A percentile compares a stretch with the other conserved stretches of the same genome.
Conservation (phyloP, 2,113 vertebrate species). For the Himantopus leucocephalus region DNA sequence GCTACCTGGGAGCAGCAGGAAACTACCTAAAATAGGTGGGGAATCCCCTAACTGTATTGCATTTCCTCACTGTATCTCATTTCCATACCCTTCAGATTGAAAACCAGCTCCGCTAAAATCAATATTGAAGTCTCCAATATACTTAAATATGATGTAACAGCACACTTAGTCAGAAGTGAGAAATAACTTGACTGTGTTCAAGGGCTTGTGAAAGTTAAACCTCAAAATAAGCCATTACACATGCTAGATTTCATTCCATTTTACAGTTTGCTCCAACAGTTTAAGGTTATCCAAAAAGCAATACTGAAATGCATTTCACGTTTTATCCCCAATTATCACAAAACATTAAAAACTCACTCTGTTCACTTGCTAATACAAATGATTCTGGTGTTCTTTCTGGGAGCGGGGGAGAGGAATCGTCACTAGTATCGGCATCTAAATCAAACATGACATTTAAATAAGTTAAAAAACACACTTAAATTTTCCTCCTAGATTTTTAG, state of each 20-base stretch:
- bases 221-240: neutral
- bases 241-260: neutral
- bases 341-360: conserved; percentile 73
- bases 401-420: conserved; percentile 89
- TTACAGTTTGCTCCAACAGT: neutral
- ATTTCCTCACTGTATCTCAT: neutral
- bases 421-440: conserved; percentile 87
- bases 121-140: neutral
- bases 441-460: conserved; percentile 61
- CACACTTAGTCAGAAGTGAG: neutral
- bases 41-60: neutral
- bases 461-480: neutral
- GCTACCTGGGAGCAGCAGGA: neutral
- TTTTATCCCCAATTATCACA: neutral
- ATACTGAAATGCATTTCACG: neutral
- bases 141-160: neutral
- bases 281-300: neutral
- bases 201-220: neutral
- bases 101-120: neutral
- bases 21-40: neutral
- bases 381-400: conserved; percentile 93
- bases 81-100: neutral
- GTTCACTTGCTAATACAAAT: conserved; percentile 90
- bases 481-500: neutral
- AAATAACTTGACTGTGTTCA: neutral